A percentile compares a stretch with the other conserved stretches of the same genome.
These are phyloP conservation scores for Pelvicachromis taeniatus DNA, from an alignment of 2,113 vertebrate species.

Conservation along the genomic window DNA sequence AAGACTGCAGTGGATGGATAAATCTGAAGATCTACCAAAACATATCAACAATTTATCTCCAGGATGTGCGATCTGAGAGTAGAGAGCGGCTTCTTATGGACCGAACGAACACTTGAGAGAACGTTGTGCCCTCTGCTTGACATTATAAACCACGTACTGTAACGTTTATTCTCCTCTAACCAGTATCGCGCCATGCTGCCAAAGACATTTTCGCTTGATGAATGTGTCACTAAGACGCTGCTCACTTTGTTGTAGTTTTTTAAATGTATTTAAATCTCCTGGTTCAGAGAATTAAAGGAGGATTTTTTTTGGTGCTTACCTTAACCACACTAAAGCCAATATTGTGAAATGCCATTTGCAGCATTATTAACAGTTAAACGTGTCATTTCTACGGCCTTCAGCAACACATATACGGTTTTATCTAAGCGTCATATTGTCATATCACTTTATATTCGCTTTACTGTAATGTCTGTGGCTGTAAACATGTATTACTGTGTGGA, in stretches of 20 bases:
- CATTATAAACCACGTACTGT: conserved; percentile 23
- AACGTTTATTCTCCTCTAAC: background rate
- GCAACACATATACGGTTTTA: background rate
- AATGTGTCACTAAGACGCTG: conserved; percentile 33
- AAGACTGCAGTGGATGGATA: background rate
- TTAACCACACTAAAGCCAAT: conserved; percentile 6
- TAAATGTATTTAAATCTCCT: conserved; percentile 23
- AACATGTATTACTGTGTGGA: background rate
- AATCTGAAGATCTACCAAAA: background rate
- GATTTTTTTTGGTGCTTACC: conserved; percentile 19
- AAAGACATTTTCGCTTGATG: conserved; percentile 41
- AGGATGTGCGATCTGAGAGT: background rate
- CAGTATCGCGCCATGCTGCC: conserved; percentile 20
- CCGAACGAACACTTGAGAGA: background rate
- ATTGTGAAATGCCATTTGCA: background rate
- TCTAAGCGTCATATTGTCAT: background rate
- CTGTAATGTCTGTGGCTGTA: background rate
- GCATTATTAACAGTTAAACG: background rate
- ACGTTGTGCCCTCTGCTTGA: background rate
- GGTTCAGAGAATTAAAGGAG: conserved; percentile 39
- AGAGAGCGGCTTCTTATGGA: background rate
- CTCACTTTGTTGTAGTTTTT: conserved; percentile 4
- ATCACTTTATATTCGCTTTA: background rate
- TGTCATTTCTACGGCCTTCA: background rate
- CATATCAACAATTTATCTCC: background rate